Conservation (phyloP, 2,888 invertebrate genomes). For the Psylliodes chrysocephalus region DNA sequence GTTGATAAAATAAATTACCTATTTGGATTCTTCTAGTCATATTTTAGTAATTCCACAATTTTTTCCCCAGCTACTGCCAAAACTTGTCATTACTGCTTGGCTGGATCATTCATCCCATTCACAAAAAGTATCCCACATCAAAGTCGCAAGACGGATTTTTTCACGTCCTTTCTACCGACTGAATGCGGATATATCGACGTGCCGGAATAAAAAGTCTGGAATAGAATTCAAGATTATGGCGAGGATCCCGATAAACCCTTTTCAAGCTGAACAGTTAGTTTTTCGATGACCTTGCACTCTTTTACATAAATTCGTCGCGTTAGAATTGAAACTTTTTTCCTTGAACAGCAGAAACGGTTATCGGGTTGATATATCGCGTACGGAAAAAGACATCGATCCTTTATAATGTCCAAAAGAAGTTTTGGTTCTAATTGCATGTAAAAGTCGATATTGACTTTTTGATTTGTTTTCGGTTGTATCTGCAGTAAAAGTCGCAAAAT, state of each 20-base stretch:
- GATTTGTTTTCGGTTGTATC: no score
- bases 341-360: conserved; percentile 35
- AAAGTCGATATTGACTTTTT: no score
- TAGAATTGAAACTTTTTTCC: conserved; percentile 42
- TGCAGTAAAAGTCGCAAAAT: no score
- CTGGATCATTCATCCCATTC: conserved; percentile 21
- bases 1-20: no score
- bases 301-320: conserved; percentile 39
- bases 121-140: conserved; percentile 27
- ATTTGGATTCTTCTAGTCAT: background rate
- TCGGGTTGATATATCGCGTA: conserved; percentile 34
- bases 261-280: conserved; percentile 32
- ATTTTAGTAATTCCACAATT: background rate
- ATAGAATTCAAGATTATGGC: conserved; percentile 32
- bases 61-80: conserved; percentile 15
- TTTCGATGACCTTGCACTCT: conserved; percentile 39
- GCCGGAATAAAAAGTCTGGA: conserved; percentile 36
- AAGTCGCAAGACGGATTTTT: conserved; percentile 26
- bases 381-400: conserved; percentile 12
- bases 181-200: conserved; percentile 25
- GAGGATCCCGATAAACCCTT: conserved; percentile 32
- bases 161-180: conserved; percentile 16
- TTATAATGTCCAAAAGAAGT: no score
- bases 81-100: conserved; percentile 27
- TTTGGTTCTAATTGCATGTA: no score